Evolutionary conservation across 2,113 vertebrate genomes (phyloP).

Genomic region (Uria lomvia): DNA sequence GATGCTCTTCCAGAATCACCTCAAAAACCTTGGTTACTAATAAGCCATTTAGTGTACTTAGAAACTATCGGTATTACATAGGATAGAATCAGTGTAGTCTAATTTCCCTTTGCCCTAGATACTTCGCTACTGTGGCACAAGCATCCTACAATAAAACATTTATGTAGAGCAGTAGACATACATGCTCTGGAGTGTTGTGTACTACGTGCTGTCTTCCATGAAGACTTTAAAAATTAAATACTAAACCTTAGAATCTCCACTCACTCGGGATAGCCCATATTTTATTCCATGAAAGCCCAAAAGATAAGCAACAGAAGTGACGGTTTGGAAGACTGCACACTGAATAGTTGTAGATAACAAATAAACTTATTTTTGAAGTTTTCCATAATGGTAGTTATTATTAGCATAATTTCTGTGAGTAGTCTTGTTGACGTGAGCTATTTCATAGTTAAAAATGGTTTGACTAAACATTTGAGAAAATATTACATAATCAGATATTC

Average conservation of each 20-base stretch:
- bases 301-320: background rate
- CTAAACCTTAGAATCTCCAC: background rate
- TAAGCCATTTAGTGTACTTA: background rate
- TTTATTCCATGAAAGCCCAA: background rate
- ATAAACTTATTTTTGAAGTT: background rate
- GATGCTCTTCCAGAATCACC: background rate
- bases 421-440: background rate
- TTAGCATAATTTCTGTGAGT: background rate
- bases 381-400: background rate
- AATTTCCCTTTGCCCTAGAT: background rate
- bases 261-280: background rate
- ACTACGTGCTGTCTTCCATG: background rate
- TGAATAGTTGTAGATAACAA: background rate
- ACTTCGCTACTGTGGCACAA: background rate
- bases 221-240: background rate
- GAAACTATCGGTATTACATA: background rate
- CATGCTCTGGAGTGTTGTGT: background rate
- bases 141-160: background rate
- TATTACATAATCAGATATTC: background rate
- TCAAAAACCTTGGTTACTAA: background rate
- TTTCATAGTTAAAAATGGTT: background rate
- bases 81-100: background rate
- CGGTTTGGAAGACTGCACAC: accelerated
- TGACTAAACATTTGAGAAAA: background rate
- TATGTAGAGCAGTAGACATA: background rate